Evolutionary conservation across 2,888 invertebrate genomes (phyloP).

Genomic region (Lasioglossum malachurum): DNA sequence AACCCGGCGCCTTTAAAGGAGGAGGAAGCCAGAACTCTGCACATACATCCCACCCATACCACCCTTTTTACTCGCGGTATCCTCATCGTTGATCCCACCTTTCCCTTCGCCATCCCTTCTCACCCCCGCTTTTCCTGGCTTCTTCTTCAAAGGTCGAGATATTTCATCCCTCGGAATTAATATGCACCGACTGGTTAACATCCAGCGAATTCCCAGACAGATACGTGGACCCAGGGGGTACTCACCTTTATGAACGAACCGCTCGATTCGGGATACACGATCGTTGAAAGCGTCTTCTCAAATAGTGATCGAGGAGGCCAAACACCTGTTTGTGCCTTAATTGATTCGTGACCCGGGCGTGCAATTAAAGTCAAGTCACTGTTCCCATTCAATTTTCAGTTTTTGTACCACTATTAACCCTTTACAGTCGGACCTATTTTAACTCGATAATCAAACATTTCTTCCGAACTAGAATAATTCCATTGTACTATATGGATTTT

Average conservation of each 20-base stretch:
- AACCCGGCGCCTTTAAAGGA: constrained; percentile 42
- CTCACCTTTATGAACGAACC: constrained; percentile 65
- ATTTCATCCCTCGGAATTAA: constrained; percentile 75
- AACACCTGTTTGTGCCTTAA: neutral
- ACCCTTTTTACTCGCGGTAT: constrained; percentile 20
- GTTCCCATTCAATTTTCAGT: neutral
- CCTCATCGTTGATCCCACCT: constrained; percentile 3
- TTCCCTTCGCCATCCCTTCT: constrained; percentile 2
- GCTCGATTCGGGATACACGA: constrained; percentile 53
- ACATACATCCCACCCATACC: constrained; percentile 22
- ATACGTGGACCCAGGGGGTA: constrained; percentile 68
- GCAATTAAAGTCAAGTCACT: neutral
- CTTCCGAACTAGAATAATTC: no score
- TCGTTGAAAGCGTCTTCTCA: constrained; percentile 34
- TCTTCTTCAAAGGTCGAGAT: constrained; percentile 74
- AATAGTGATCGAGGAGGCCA: neutral
- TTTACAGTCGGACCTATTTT: no score
- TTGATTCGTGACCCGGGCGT: neutral
- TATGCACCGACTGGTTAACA: constrained; percentile 77
- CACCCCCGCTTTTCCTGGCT: constrained; percentile 33
- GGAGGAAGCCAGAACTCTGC: constrained; percentile 48
- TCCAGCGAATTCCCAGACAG: constrained; percentile 74
- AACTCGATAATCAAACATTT: no score
- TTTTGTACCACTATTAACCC: no score
- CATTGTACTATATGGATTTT: no score